Conservation (phyloP, 2,888 invertebrate genomes). For the Sarcophaga rosellei region DNA sequence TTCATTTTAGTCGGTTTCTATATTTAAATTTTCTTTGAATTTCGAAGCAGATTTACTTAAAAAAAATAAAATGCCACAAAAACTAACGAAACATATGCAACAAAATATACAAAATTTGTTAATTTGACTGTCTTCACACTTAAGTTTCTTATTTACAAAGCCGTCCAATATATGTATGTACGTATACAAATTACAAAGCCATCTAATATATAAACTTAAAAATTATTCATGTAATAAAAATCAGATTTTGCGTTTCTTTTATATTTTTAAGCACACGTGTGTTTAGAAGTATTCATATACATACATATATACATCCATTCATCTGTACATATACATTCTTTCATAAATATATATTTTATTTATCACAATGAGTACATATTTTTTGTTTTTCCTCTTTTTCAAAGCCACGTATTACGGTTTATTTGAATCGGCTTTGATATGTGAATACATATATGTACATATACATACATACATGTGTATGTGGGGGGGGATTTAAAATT, state of each 20-base stretch:
- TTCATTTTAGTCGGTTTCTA: neutral
- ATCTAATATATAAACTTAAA: too few species aligned
- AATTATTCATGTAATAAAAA: too few species aligned
- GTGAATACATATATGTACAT: neutral
- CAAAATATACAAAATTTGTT: too few species aligned
- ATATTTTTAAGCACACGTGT: too few species aligned
- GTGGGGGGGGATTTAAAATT: neutral
- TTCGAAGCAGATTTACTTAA: neutral
- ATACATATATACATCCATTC: neutral
- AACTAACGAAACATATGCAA: neutral
- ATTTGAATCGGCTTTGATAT: neutral
- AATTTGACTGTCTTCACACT: too few species aligned
- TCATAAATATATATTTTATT: neutral
- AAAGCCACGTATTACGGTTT: neutral
- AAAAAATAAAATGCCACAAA: conserved; percentile 1
- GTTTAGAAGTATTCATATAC: neutral
- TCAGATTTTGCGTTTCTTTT: too few species aligned
- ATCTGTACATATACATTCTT: neutral
- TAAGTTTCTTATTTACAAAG: too few species aligned
- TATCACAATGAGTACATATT: neutral
- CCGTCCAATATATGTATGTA: too few species aligned
- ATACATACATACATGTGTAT: too few species aligned
- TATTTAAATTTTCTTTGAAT: conserved; percentile 37
- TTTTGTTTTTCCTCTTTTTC: neutral
- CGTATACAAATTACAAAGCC: neutral